Conservation (phyloP, 2,113 vertebrate species). For the Eudorcas thomsonii region DNA sequence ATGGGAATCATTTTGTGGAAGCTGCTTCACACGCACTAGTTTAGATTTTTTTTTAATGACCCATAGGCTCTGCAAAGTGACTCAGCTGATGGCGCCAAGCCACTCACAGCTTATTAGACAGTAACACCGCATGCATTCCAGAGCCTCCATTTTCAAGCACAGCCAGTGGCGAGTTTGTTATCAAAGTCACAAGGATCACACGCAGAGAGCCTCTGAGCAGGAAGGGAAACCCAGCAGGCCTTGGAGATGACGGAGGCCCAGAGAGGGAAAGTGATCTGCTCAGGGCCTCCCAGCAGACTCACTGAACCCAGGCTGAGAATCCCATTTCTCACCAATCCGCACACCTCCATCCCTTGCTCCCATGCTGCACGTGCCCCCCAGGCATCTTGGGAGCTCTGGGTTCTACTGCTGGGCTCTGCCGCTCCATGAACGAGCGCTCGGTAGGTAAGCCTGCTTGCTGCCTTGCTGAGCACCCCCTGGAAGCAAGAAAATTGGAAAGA, state of each 20-base stretch:
- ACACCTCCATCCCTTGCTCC: accelerated
- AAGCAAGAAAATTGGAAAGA: constrained; percentile 67
- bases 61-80: constrained; percentile 63
- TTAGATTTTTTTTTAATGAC: constrained; percentile 71
- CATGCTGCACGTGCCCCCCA: accelerated
- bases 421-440: accelerated
- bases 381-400: neutral
- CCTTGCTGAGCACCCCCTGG: neutral
- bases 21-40: constrained; percentile 47
- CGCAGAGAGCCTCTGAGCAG: neutral
- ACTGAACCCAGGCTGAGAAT: neutral
- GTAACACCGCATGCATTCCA: accelerated
- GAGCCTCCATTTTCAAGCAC: neutral
- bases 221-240: neutral
- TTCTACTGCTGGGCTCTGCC: neutral
- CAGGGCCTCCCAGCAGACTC: neutral
- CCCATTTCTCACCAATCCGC: accelerated
- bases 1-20: constrained; percentile 73
- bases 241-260: neutral
- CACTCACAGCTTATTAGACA: constrained; percentile 59
- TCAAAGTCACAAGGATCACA: neutral
- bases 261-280: neutral
- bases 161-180: neutral
- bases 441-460: neutral
- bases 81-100: neutral